These are phyloP conservation scores for Dasysyrphus tricinctus DNA, from an alignment of 2,888 invertebrate genomes.

Conservation along the genomic window DNA sequence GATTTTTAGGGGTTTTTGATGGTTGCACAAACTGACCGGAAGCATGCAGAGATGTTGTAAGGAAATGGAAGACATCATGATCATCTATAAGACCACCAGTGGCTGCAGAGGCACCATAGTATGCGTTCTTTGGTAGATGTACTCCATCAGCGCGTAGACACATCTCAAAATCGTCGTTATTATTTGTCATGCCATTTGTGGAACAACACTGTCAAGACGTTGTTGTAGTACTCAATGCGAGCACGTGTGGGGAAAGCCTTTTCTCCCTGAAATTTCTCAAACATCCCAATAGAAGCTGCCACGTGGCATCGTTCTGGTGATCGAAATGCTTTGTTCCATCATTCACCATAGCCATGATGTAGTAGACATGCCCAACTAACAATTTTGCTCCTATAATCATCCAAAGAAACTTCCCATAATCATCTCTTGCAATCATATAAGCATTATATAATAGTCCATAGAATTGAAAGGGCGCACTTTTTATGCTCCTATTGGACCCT, in stretches of 20 bases:
- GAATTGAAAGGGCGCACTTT: too few species aligned
- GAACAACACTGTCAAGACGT: slow-evolving; percentile 95
- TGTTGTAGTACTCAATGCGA: slow-evolving; percentile 96
- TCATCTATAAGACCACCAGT: too few species aligned
- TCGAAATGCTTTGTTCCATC: slow-evolving; percentile 97
- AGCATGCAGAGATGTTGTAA: slow-evolving; percentile 92
- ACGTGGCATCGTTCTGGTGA: slow-evolving; percentile 96
- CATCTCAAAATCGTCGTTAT: slow-evolving; percentile 96
- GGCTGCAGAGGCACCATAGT: too few species aligned
- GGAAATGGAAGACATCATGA: too few species aligned
- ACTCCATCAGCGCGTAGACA: too few species aligned
- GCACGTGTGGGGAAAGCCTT: slow-evolving; percentile 97
- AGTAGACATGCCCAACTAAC: too few species aligned
- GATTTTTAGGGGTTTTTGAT: slow-evolving; percentile 88
- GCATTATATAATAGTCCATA: too few species aligned
- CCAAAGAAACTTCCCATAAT: too few species aligned
- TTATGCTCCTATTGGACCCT: too few species aligned
- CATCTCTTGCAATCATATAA: too few species aligned
- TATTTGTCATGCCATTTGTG: slow-evolving; percentile 97
- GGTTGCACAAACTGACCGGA: slow-evolving; percentile 84
- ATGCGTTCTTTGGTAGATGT: too few species aligned
- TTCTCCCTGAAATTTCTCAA: slow-evolving; percentile 98
- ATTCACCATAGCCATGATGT: slow-evolving; percentile 97
- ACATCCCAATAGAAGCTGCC: slow-evolving; percentile 95
- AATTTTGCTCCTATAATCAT: too few species aligned